Percentiles rank a stretch among this genome's conserved stretches.
Evolutionary conservation across 2,113 vertebrate species (phyloP).

Genomic region (Lampris megalopsis): DNA sequence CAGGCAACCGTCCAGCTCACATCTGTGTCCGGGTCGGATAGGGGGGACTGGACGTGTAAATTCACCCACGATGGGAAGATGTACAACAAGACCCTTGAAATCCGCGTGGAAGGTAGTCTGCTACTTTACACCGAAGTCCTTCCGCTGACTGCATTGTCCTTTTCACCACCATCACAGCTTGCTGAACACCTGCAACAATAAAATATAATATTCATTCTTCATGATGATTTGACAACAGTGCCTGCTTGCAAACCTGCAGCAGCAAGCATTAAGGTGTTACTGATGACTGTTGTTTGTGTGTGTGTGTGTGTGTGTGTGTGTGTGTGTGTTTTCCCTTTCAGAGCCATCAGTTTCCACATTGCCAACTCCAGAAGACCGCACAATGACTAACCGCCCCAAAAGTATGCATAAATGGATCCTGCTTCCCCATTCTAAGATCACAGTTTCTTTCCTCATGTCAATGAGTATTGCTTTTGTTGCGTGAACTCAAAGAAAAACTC

Average conservation of each 20-base stretch:
- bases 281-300: no score
- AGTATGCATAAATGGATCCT: background rate
- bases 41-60: slow-evolving; percentile 56
- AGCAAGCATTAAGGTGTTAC: no score
- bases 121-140: background rate
- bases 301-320: no score
- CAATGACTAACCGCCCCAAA: accelerated
- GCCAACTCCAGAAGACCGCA: accelerated
- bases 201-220: background rate
- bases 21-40: slow-evolving; percentile 1
- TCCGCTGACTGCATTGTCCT: no score
- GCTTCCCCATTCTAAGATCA: background rate
- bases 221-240: background rate
- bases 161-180: no score
- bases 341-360: background rate
- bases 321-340: slow-evolving; percentile 28
- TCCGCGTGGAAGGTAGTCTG: slow-evolving; percentile 58
- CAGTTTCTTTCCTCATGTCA: background rate
- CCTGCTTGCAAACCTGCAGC: no score
- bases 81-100: accelerated
- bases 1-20: background rate
- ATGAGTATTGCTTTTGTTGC: background rate
- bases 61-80: background rate
- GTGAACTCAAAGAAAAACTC: background rate
- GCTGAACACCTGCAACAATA: background rate